Evolutionary conservation across 92 coral and sea anemone genomes (phyloP), one percentile per base, ranked within the genome.

Genomic region (Phenganax stokvisi): DNA sequence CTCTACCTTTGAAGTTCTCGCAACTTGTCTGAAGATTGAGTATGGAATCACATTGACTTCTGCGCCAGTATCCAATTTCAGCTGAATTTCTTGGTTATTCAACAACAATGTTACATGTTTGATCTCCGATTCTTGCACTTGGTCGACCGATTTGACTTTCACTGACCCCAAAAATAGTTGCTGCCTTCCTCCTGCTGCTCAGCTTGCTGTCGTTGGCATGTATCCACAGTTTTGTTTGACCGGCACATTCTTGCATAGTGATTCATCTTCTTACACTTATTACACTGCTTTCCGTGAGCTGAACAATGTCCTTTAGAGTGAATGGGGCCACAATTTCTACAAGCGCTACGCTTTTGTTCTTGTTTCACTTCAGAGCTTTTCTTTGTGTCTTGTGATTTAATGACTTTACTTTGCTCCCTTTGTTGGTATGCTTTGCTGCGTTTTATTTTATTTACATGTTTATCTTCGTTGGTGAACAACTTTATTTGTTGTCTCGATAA

Each of bases 261-360:
- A 27, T 82, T 82, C 30, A 31, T 31, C 51, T 73, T 82, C 47
- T 52, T 31, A 63, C 80, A 82, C 10, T 30, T 30, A 77, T 82
- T 58, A 51, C 85, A 57, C 73, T 25, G 67, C 27, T 55, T 12
- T 16, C 85, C 85, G 37, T 70, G 57, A 6, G 85, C 85, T 81
- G 27, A 20, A 51, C 85, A 81, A 65, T 72, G 85, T 16, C 85
- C 85, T 71, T 73, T 82, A 58, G 27, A 13, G 11, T 73, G 86
- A 20, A 59, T 75, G 9, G 59, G 61, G 13, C 86, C 86, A 74
- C 86, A 83, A 83, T 83, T 83, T 74, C 86, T 58, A 28, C 85
- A 72, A 3, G 75, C 71, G 54, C 72, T 58, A 28, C 73, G 72
- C 70, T 62, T 56, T 25, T 51, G 6, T 75, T 83, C 65, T 68